Evolutionary conservation across 2,797 vertebrate genomes (phyloP), one percentile per base, ranked within the genome.

Genomic region (Malacoctenus gilli): DNA sequence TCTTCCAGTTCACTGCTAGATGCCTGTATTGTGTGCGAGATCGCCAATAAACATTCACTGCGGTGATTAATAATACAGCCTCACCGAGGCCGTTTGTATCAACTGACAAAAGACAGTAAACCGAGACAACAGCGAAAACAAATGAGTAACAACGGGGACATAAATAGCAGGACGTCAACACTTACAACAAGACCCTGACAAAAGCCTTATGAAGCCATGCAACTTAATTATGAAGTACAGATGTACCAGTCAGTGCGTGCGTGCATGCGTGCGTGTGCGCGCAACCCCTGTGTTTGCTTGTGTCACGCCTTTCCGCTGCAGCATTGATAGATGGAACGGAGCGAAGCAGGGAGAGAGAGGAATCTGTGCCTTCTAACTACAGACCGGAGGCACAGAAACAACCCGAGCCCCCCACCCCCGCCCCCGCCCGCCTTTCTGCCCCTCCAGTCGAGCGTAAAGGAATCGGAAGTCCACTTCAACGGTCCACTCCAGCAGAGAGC

Each of bases 141-240:
- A 83, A 78, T 51, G 61, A 30, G 59, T 57, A 56, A 52, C 75
- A 43, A 44, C 54, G n/a, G 51, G 46, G 42, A 78, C 77, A 77
- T 83, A 83, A 82, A 84, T 78, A 79, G 60, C 31, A 43, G 59
- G 48, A 57, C 11, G 60, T 80, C 80, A 78, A 68, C 79, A 58
- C 73, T 75, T 71, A 41, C 72, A 79, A 80, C 74, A 18, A 56
- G 75, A 70, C 60, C 36, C 73, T 55, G 70, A 74, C 59, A 58
- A 69, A 65, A 74, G 62, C 61, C 60, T 72, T 63, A 63, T 61
- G 75, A 74, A 82, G 66, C 65, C 72, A 59, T 18, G 5, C 72
- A 51, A 52, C 59, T 30, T 77, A 75, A 79, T 84, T 85, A 82
- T 80, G 68, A 82, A 83, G 60, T 68, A 83, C 72, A 83, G 79